Percentiles rank a stretch among this genome's conserved stretches.
Conservation (phyloP, 2,888 invertebrate species). For the Lasioglossum zephyrum region DNA sequence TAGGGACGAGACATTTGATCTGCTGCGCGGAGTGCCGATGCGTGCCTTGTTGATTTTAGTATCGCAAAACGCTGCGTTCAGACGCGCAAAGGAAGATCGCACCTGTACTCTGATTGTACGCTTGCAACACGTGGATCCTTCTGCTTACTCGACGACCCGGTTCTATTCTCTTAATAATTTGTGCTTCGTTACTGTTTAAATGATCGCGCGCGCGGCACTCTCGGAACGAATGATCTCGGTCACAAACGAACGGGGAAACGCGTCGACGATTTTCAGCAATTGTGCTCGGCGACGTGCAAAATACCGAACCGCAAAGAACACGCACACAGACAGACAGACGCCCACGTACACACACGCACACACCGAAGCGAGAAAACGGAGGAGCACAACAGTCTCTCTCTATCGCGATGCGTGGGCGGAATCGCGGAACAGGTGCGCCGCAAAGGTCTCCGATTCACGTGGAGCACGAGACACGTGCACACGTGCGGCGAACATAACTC, state of each 20-base stretch:
- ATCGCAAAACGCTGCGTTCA: no score
- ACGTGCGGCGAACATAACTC: constrained; percentile 2
- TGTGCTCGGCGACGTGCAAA: constrained; percentile 35
- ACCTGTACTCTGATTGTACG: background rate
- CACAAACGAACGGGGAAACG: constrained; percentile 57
- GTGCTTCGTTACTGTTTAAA: constrained; percentile 64
- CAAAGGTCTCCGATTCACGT: constrained; percentile 2
- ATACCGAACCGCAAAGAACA: constrained; percentile 15
- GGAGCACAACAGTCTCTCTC: constrained; percentile 14
- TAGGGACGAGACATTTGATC: no score
- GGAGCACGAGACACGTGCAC: constrained; percentile 4
- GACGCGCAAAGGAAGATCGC: no score
- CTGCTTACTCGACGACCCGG: constrained; percentile 71
- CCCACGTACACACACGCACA: background rate
- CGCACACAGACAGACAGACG: background rate
- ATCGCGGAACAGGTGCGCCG: constrained; percentile 26
- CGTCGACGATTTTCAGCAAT: constrained; percentile 42
- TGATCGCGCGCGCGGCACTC: constrained; percentile 5
- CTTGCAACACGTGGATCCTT: constrained; percentile 74
- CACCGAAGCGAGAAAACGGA: constrained; percentile 26
- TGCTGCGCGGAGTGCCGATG: no score
- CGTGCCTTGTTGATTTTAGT: no score
- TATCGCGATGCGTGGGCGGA: constrained; percentile 45
- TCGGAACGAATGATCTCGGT: background rate
- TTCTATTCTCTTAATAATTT: constrained; percentile 73